A percentile compares a stretch with the other conserved stretches of the same genome.
Conservation (phyloP, 2,888 invertebrate genomes). For the Creontiades dilutus region DNA sequence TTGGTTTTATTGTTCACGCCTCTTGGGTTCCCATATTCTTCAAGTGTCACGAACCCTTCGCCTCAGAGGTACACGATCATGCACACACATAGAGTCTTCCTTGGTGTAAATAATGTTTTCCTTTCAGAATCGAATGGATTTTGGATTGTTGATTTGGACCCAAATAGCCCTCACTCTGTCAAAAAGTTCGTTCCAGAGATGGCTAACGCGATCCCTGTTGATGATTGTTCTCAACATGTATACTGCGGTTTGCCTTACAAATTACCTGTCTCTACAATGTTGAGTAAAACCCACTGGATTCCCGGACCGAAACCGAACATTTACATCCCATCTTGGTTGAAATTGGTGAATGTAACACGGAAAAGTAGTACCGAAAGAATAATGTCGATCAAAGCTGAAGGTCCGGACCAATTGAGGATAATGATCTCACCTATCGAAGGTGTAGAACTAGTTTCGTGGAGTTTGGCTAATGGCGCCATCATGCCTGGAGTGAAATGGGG, state of each 20-base stretch:
- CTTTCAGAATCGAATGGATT: slow-evolving; percentile 81
- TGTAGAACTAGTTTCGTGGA: slow-evolving; percentile 82
- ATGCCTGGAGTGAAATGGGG: slow-evolving; percentile 81
- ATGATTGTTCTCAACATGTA: slow-evolving; percentile 82
- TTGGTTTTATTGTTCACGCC: slow-evolving; percentile 83
- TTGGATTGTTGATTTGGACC: slow-evolving; percentile 88
- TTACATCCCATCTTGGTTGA: slow-evolving; percentile 76
- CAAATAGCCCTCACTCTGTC: slow-evolving; percentile 84
- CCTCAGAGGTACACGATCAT: slow-evolving; percentile 88
- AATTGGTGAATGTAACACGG: background rate
- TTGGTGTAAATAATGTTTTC: slow-evolving; percentile 80
- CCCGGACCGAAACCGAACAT: slow-evolving; percentile 81
- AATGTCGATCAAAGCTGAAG: slow-evolving; percentile 79
- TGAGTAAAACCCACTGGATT: slow-evolving; percentile 83
- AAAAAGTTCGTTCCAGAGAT: slow-evolving; percentile 81
- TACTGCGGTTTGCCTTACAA: slow-evolving; percentile 91
- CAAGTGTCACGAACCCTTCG: slow-evolving; percentile 82
- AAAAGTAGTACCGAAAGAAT: slow-evolving; percentile 79
- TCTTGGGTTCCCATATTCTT: slow-evolving; percentile 87
- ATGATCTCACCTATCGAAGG: slow-evolving; percentile 83
- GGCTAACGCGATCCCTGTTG: slow-evolving; percentile 79
- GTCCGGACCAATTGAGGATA: slow-evolving; percentile 84
- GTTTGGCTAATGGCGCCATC: slow-evolving; percentile 81
- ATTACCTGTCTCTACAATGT: slow-evolving; percentile 85
- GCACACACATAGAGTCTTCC: slow-evolving; percentile 84